Conservation (phyloP, 2,888 invertebrate species). For the Entomobrya proxima region DNA sequence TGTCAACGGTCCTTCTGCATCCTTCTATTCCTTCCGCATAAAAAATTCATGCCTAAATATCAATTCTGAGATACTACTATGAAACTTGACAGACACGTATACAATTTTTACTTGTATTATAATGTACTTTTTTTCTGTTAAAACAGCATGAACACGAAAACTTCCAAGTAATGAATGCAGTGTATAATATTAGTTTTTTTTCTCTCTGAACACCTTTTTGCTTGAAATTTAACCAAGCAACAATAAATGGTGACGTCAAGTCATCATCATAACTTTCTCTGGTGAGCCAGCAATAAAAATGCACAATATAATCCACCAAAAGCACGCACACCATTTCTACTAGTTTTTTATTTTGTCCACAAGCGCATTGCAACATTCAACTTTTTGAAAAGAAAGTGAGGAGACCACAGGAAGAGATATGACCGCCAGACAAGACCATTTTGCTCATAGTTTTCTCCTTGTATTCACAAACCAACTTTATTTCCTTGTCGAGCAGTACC, state of each 20-base stretch:
- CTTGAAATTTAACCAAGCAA: conserved; percentile 21
- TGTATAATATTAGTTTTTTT: neutral
- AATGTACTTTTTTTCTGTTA: neutral
- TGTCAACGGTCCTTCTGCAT: neutral
- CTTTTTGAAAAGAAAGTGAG: conserved; percentile 56
- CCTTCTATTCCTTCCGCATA: neutral
- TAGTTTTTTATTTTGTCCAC: conserved; percentile 32
- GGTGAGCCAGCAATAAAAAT: conserved; percentile 42
- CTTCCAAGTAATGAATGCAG: neutral
- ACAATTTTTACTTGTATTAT: conserved; percentile 25
- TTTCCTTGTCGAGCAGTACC: neutral
- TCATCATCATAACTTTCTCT: conserved; percentile 56
- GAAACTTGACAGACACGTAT: neutral
- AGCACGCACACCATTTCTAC: conserved; percentile 34
- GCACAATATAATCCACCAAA: conserved; percentile 38
- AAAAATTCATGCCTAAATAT: conserved; percentile 16
- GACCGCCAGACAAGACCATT: neutral
- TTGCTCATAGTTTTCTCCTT: neutral
- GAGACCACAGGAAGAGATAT: conserved; percentile 13
- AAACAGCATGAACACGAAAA: neutral
- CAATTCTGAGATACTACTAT: neutral
- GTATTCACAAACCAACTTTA: neutral
- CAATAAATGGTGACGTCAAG: conserved; percentile 38
- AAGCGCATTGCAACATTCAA: conserved; percentile 18
- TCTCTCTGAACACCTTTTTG: neutral